phyloP scores from a whole-genome alignment of 2,797 vertebrate species.

The Cossypha polioptera region DNA sequence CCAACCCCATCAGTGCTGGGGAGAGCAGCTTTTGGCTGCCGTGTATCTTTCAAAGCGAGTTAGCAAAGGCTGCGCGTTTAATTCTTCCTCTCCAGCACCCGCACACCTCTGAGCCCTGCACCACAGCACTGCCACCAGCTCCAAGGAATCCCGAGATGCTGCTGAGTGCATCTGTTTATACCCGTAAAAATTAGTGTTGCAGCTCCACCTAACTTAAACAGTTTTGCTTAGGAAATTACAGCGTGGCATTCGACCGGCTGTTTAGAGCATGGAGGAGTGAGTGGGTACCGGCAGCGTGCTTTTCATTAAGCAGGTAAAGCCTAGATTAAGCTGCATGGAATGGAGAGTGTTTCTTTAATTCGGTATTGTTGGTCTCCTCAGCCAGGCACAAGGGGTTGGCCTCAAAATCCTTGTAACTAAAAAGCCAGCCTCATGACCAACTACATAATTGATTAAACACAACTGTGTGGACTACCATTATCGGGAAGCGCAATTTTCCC shows the following conservation, averaged over 20 bases:
- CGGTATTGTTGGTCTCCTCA: constrained; percentile 32
- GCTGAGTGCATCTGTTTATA: constrained; percentile 26
- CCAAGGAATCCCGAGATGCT: constrained; percentile 9
- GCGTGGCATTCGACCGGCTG: constrained; percentile 45
- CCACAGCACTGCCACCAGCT: background rate
- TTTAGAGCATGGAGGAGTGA: constrained; percentile 41
- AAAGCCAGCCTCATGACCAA: constrained; percentile 76
- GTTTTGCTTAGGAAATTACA: constrained; percentile 59
- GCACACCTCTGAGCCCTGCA: background rate
- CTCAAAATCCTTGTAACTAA: constrained; percentile 69
- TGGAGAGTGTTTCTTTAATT: constrained; percentile 68
- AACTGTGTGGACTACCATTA: constrained; percentile 75
- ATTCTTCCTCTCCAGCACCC: background rate
- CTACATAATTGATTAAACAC: constrained; percentile 81
- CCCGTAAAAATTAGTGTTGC: constrained; percentile 69
- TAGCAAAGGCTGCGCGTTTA: background rate
- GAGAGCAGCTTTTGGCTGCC: constrained; percentile 8
- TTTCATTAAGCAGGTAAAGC: constrained; percentile 74
- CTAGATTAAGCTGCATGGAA: constrained; percentile 70
- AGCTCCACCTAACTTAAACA: constrained; percentile 71
- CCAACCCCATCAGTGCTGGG: background rate
- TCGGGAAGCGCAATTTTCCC: constrained; percentile 74
- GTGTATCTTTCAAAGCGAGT: constrained; percentile 14
- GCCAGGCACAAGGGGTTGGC: constrained; percentile 40
- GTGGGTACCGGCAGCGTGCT: constrained; percentile 56